These are phyloP conservation scores for Martes flavigula DNA, from an alignment of 2,797 vertebrate genomes.

Conservation along the genomic window DNA sequence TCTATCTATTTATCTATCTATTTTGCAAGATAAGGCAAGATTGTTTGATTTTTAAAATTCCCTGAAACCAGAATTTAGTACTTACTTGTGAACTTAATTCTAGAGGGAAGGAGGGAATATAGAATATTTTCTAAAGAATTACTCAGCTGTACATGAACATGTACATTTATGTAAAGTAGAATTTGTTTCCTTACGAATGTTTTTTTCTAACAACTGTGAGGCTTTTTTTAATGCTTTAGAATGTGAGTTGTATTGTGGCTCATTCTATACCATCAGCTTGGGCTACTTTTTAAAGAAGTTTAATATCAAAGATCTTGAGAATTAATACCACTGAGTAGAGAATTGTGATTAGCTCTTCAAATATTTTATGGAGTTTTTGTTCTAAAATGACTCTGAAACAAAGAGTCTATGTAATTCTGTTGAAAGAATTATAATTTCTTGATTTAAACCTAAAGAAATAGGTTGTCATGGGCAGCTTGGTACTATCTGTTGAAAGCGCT, in stretches of 20 bases:
- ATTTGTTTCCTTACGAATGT: neutral
- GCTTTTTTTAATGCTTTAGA: neutral
- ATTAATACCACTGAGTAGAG: neutral
- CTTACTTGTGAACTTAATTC: neutral
- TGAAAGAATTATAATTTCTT: neutral
- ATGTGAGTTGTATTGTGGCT: neutral
- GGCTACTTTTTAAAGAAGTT: neutral
- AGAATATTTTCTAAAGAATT: neutral
- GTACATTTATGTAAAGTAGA: neutral
- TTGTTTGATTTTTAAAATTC: slow-evolving; percentile 13
- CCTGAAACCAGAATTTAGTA: neutral
- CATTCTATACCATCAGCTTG: neutral
- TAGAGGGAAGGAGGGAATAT: neutral
- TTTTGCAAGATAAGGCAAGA: neutral
- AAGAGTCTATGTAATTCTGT: neutral
- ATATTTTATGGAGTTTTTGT: neutral
- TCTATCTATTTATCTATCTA: neutral
- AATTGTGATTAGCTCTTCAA: neutral
- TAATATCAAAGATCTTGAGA: neutral
- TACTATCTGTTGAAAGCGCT: neutral
- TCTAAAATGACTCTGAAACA: neutral
- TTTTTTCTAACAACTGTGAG: neutral
- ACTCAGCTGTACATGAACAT: neutral
- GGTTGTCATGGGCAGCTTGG: neutral
- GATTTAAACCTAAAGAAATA: neutral